Conservation (phyloP, 1,140 invertebrate genomes). For the Scaptomyza hsui region DNA sequence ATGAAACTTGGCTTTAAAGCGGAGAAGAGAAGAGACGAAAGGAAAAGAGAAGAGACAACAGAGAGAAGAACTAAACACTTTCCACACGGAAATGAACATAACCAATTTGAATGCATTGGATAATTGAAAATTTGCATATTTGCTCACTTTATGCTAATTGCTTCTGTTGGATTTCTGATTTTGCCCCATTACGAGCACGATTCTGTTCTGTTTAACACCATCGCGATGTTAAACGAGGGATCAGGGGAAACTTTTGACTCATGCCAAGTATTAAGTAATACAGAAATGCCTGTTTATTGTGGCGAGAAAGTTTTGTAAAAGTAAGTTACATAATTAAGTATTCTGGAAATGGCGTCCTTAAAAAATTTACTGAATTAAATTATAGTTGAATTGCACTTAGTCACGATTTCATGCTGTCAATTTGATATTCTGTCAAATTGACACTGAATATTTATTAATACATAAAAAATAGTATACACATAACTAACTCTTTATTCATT, state of each 20-base stretch:
- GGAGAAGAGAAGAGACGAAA: background rate
- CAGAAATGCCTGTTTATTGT: background rate
- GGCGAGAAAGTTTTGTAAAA: conserved; percentile 2
- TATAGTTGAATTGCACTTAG: background rate
- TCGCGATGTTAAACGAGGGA: background rate
- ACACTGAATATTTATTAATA: background rate
- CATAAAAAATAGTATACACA: background rate
- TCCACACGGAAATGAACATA: conserved; percentile 8
- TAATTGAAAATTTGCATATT: conserved; percentile 20
- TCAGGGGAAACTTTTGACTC: conserved; percentile 27
- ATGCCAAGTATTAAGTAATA: conserved; percentile 2
- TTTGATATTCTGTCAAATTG: background rate
- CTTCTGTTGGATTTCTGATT: background rate
- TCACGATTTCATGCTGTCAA: conserved; percentile 1
- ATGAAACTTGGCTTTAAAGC: background rate
- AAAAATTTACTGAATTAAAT: too few relatives aligned
- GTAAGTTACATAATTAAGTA: background rate
- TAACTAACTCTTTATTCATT: background rate
- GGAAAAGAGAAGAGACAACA: background rate
- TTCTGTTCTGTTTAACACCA: background rate
- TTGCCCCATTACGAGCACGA: background rate
- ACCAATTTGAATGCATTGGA: conserved; percentile 18
- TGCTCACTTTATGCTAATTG: conserved; percentile 31
- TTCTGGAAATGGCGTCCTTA: background rate
- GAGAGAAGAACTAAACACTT: background rate